Evolutionary conservation across 2,113 vertebrate species (phyloP).

Genomic region (Climacteris rufus): DNA sequence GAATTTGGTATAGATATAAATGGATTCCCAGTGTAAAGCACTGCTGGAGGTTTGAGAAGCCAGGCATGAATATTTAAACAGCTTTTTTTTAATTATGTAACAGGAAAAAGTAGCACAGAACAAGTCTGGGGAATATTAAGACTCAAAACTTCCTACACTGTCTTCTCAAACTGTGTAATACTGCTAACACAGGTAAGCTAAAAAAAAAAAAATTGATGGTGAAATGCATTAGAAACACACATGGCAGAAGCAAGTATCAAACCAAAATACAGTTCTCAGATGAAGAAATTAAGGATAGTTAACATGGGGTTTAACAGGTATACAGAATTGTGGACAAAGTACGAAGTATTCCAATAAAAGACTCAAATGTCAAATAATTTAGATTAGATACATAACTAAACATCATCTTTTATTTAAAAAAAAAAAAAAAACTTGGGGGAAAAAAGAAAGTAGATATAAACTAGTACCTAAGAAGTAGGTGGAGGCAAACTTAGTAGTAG

Average conservation of each 20-base stretch:
- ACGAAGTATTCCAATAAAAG: neutral
- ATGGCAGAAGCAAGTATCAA: neutral
- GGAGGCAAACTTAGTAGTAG: neutral
- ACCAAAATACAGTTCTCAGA: neutral
- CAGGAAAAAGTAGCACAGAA: neutral
- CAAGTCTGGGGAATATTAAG: neutral
- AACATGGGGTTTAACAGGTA: neutral
- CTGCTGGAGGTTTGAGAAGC: neutral
- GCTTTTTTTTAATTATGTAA: neutral
- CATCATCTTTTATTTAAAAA: neutral
- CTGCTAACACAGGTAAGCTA: neutral
- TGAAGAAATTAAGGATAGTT: neutral
- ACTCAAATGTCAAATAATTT: neutral
- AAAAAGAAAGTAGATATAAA: neutral
- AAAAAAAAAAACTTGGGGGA: neutral
- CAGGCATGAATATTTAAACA: constrained; percentile 47
- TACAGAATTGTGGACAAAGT: neutral
- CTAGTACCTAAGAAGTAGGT: neutral
- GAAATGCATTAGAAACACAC: neutral
- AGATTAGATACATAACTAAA: neutral
- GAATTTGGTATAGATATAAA: constrained; percentile 18
- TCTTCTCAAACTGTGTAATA: neutral
- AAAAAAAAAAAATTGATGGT: neutral
- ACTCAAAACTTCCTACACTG: neutral
- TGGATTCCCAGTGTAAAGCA: neutral